phyloP scores from a whole-genome alignment of 2,888 invertebrate species.

The Eretmocerus hayati region DNA sequence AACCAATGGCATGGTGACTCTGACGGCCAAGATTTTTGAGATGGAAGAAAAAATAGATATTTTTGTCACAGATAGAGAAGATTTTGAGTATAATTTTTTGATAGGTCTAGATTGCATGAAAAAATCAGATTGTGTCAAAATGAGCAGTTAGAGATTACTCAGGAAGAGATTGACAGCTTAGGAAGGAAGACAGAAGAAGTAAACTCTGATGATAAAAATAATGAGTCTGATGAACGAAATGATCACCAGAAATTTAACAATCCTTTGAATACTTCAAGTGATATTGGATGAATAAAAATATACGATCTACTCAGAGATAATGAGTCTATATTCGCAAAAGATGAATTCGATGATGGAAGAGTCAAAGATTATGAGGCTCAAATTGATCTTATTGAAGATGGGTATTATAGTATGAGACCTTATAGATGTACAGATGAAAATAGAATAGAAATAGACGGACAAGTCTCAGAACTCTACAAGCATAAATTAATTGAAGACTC shows the following conservation, averaged over 20 bases:
- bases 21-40: conserved; percentile 13
- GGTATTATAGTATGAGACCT: too few species aligned
- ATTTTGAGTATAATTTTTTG: conserved; percentile 25
- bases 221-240: background rate
- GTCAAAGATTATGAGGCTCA: too few species aligned
- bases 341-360: too few species aligned
- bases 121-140: conserved; percentile 12
- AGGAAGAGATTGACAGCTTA: background rate
- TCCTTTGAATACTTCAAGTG: background rate
- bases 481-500: too few species aligned
- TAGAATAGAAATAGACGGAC: too few species aligned
- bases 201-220: background rate
- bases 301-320: conserved; percentile 1
- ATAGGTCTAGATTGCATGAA: conserved; percentile 26
- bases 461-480: too few species aligned
- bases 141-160: conserved; percentile 9
- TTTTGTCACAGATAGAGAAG: conserved; percentile 8
- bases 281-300: background rate
- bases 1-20: conserved; percentile 7
- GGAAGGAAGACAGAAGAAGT: background rate
- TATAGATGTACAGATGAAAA: too few species aligned
- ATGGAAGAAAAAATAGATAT: conserved; percentile 5
- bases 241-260: background rate
- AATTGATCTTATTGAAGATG: too few species aligned
- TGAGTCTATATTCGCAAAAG: conserved; percentile 20